Percentiles rank a stretch among this genome's conserved stretches.
These are phyloP conservation scores for Sylvia atricapilla DNA, from an alignment of 2,113 vertebrate species.

Conservation along the genomic window DNA sequence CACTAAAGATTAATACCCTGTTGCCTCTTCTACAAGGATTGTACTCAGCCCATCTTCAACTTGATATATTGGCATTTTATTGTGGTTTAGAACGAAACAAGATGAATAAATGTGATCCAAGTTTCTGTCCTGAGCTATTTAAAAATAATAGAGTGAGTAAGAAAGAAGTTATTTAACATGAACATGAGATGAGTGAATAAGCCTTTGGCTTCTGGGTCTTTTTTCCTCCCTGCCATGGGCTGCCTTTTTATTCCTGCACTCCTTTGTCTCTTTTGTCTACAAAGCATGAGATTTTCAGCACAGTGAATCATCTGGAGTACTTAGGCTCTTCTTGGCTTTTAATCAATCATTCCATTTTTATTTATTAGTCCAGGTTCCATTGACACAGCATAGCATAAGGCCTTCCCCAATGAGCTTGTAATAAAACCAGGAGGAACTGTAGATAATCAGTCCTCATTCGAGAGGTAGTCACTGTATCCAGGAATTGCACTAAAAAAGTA, in stretches of 20 bases:
- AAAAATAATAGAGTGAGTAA: not conserved
- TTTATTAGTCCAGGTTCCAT: not conserved
- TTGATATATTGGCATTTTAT: not conserved
- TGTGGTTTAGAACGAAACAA: not conserved
- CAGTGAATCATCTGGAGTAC: slow-evolving; percentile 1
- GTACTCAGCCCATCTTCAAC: not conserved
- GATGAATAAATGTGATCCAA: not conserved
- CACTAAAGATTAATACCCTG: not conserved
- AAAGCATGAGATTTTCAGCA: not conserved
- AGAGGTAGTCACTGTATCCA: not conserved
- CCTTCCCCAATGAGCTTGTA: not conserved
- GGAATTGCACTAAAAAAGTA: slow-evolving; percentile 5
- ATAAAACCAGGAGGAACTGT: not conserved
- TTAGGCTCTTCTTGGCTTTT: not conserved
- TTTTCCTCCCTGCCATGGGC: not conserved
- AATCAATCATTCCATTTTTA: slow-evolving; percentile 42
- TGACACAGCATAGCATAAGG: not conserved
- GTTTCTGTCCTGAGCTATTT: not conserved
- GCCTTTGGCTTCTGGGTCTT: not conserved
- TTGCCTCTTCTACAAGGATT: not conserved
- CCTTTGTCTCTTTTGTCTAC: not conserved
- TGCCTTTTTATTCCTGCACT: not conserved
- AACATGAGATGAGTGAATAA: not conserved
- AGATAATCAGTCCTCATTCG: not conserved
- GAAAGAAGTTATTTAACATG: not conserved